phyloP scores from a whole-genome alignment of 2,888 invertebrate species.

The Palloptera scutellata region DNA sequence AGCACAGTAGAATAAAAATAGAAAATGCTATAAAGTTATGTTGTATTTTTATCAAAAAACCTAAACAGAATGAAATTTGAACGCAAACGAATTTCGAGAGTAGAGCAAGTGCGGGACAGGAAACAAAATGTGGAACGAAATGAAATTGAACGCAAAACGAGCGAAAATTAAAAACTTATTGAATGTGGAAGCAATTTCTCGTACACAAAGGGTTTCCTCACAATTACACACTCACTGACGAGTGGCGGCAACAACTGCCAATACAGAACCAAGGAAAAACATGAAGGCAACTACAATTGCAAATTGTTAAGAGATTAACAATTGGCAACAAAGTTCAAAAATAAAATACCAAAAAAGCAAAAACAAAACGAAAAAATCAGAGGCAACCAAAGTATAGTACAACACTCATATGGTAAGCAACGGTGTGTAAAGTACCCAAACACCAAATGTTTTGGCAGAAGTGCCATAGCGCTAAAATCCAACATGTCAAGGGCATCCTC shows the following conservation, averaged over 20 bases:
- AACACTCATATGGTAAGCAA: not conserved
- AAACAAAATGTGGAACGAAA: conserved; percentile 28
- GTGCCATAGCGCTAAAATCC: conserved; percentile 15
- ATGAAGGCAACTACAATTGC: conserved; percentile 6
- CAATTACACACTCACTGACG: conserved; percentile 1
- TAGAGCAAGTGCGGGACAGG: not conserved
- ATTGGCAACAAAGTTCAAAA: conserved; percentile 11
- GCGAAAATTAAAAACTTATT: conserved; percentile 17
- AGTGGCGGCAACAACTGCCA: not conserved
- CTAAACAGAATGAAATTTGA: not conserved
- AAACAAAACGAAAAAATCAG: not conserved
- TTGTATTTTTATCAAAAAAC: not conserved
- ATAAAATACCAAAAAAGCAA: not conserved
- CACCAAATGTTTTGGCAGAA: conserved; percentile 2
- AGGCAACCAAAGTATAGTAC: too few relatives aligned
- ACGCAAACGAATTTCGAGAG: not conserved
- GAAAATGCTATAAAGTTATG: not conserved
- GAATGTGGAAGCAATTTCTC: not conserved
- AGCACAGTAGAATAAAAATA: not conserved
- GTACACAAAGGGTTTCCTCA: too few relatives aligned
- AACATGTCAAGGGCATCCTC: conserved; percentile 28
- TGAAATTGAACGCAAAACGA: conserved; percentile 24
- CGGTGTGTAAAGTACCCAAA: not conserved
- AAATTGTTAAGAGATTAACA: conserved; percentile 13
- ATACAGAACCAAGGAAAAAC: not conserved